A percentile compares a stretch with the other conserved stretches of the same genome.
These are phyloP conservation scores for Dendropsophus ebraccatus DNA, from an alignment of 2,113 vertebrate species.

Conservation along the genomic window DNA sequence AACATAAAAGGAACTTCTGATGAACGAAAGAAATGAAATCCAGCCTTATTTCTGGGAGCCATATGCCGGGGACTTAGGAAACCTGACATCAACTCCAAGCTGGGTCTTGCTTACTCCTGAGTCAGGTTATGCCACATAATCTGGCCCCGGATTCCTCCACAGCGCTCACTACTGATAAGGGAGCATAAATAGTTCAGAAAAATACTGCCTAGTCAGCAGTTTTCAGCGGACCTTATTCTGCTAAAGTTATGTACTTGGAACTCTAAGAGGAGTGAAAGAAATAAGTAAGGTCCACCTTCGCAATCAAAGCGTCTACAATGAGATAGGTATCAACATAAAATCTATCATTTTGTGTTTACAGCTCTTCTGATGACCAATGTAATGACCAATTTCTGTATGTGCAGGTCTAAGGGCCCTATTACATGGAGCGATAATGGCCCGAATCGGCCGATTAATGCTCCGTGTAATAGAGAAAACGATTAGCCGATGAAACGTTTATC, in stretches of 20 bases:
- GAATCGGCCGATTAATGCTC: too few species aligned
- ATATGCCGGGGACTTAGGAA: conserved; percentile 71
- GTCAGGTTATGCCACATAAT: conserved; percentile 60
- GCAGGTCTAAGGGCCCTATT: too few species aligned
- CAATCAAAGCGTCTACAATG: background rate
- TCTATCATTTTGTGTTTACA: too few species aligned
- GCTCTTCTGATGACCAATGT: too few species aligned
- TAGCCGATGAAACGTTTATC: too few species aligned
- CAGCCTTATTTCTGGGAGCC: conserved; percentile 75
- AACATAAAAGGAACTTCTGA: conserved; percentile 92
- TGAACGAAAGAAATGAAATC: conserved; percentile 84
- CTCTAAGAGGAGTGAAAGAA: background rate
- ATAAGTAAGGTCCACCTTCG: background rate
- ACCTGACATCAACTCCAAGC: conserved; percentile 58
- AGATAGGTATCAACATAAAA: too few species aligned
- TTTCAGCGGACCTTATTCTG: background rate
- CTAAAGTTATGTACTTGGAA: background rate
- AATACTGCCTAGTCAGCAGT: conserved; percentile 34
- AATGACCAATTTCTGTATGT: too few species aligned
- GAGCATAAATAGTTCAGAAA: conserved; percentile 3
- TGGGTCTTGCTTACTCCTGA: conserved; percentile 40
- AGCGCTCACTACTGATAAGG: background rate
- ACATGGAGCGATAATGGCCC: too few species aligned
- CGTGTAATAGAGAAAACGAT: too few species aligned
- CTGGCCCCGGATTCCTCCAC: conserved; percentile 55